These are phyloP conservation scores for Acrocephalus scirpaceus DNA, from an alignment of 2,797 vertebrate species.

Conservation along the genomic window DNA sequence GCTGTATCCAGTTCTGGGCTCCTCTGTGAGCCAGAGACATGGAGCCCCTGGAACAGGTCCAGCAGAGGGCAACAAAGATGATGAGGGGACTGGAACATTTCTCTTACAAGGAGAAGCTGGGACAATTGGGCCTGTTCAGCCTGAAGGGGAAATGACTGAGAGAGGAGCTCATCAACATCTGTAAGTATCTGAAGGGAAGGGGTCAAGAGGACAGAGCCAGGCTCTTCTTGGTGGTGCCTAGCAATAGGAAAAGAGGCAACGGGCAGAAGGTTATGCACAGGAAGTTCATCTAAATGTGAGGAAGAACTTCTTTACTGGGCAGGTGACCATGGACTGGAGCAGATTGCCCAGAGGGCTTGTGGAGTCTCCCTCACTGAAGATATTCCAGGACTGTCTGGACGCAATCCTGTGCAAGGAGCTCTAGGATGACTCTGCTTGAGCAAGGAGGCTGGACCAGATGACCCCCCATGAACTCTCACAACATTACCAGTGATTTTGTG, in stretches of 20 bases:
- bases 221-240: neutral
- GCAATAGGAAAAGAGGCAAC: neutral
- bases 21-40: neutral
- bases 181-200: neutral
- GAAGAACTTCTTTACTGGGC: neutral
- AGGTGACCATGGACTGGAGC: neutral
- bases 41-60: neutral
- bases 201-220: neutral
- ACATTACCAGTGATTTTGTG: neutral
- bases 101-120: neutral
- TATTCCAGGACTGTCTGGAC: neutral
- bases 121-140: neutral
- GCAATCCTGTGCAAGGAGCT: neutral
- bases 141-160: neutral
- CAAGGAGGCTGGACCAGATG: neutral
- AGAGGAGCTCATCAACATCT: neutral
- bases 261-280: neutral
- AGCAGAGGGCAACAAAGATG: accelerated
- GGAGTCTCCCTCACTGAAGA: neutral
- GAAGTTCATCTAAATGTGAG: neutral
- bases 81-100: neutral
- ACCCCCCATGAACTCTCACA: neutral
- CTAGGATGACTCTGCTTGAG: neutral
- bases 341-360: neutral
- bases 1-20: neutral